Evolutionary conservation across 2,113 vertebrate genomes (phyloP).

Genomic region (Psittacula cyanocephala): DNA sequence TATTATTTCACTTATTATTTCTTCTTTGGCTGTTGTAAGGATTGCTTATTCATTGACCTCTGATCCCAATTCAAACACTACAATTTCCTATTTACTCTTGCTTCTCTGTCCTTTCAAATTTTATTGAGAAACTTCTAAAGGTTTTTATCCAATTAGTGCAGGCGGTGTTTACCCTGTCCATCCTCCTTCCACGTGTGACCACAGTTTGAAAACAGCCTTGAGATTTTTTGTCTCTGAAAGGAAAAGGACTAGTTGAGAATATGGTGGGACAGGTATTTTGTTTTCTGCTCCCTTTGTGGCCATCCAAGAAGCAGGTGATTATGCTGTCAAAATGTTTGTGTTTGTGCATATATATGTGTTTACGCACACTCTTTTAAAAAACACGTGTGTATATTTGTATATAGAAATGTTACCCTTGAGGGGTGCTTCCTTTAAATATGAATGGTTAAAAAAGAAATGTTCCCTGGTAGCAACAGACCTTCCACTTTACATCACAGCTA

Average conservation of each 20-base stretch:
- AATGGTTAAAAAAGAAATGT: neutral
- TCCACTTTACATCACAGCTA: neutral
- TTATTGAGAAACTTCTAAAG: neutral
- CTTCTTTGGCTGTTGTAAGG: neutral
- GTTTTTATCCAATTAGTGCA: neutral
- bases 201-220: neutral
- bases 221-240: neutral
- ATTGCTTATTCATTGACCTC: neutral
- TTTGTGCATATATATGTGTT: neutral
- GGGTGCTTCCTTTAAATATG: neutral
- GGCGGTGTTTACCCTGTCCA: neutral
- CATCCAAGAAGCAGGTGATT: neutral
- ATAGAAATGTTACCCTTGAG: neutral
- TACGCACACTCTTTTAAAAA: neutral
- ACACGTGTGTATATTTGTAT: neutral
- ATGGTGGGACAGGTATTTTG: neutral
- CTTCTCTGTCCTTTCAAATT: neutral
- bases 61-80: neutral
- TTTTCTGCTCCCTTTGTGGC: neutral
- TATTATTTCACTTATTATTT: neutral
- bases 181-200: neutral
- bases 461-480: neutral
- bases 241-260: neutral
- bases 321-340: neutral
- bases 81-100: neutral